A percentile compares a stretch with the other conserved stretches of the same genome.
These are phyloP conservation scores for Heteronetta atricapilla DNA, from an alignment of 2,113 vertebrate species.

Conservation along the genomic window DNA sequence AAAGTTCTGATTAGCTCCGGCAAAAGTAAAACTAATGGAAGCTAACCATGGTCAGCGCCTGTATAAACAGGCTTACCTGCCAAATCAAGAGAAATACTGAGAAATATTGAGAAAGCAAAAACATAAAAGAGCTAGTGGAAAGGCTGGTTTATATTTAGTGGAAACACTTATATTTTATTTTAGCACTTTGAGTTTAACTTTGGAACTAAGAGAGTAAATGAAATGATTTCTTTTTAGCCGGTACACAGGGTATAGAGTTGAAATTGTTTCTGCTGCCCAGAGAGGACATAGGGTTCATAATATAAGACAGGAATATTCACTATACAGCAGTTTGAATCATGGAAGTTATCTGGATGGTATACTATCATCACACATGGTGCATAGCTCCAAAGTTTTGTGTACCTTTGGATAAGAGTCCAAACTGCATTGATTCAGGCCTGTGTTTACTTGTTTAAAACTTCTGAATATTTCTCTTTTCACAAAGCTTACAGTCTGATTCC, in stretches of 20 bases:
- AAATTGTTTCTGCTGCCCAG: not conserved
- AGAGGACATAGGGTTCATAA: not conserved
- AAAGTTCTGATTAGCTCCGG: not conserved
- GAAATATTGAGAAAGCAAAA: slow-evolving; percentile 42
- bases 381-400: not conserved
- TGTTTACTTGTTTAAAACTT: not conserved
- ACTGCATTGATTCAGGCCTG: not conserved
- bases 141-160: slow-evolving; percentile 33
- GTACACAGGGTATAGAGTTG: not conserved
- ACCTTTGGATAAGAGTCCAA: not conserved
- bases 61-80: not conserved
- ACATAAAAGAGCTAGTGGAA: slow-evolving; percentile 27
- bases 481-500: not conserved
- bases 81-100: slow-evolving; percentile 57
- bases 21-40: slow-evolving; percentile 2
- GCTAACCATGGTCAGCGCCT: not conserved
- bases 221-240: not conserved
- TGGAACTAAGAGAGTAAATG: not conserved
- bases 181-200: slow-evolving; percentile 23
- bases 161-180: slow-evolving; percentile 6
- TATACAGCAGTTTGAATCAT: not conserved
- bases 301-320: not conserved
- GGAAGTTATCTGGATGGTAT: not conserved
- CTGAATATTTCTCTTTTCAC: not conserved
- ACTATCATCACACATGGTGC: not conserved